Base-by-base conservation (phyloP, 2,797 vertebrate genomes). In the Diglossa cyanea region DNA sequence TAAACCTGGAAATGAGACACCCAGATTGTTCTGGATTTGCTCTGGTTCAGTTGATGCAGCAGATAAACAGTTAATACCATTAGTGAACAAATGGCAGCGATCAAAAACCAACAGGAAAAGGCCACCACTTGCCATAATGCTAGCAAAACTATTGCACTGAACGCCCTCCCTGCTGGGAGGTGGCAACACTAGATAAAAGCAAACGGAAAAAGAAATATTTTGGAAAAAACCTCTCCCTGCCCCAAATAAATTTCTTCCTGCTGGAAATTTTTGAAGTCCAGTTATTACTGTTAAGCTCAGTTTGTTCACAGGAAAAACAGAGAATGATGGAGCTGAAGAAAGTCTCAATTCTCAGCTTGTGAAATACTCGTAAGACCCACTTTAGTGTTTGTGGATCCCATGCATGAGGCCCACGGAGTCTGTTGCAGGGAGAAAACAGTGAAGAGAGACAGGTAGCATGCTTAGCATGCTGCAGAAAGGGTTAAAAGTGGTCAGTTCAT, bases 401-500 rank as follows among this genome's bases (percentile, higher is more conserved):
- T 1, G 7, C 0, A 2, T 0, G 13, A 79, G 68, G 24, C 26
- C n/a, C 33, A 13, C 5, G 16, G 61, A 40, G 7, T 63, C 48
- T 47, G 37, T 24, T 45, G 6, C 0, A 65, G 40, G 40, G 23
- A 35, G 26, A 60, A 75, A 87, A 78, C 0, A 4, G 21, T n/a
- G 60, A 50, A 44, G 30, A 39, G 44, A 61, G n/a, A 82, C 26
- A 62, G 77, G 45, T 42, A 57, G 55, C 42, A 45, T n/a, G 30
- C 15, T 77, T n/a, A 48, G 23, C 10, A n/a, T 57, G 73, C 53
- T 86, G 44, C 31, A 76, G 85, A 93, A 96, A 76, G 94, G 79
- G 95, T 97, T 97, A 96, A 96, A 73, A 84, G 47, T 63, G 89
- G 93, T 86, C 90, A 94, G 87, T 90, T 88, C 84, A 44, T 75